Base-by-base conservation (phyloP, 1,140 invertebrate species). In the Belonocnema kinseyi region DNA sequence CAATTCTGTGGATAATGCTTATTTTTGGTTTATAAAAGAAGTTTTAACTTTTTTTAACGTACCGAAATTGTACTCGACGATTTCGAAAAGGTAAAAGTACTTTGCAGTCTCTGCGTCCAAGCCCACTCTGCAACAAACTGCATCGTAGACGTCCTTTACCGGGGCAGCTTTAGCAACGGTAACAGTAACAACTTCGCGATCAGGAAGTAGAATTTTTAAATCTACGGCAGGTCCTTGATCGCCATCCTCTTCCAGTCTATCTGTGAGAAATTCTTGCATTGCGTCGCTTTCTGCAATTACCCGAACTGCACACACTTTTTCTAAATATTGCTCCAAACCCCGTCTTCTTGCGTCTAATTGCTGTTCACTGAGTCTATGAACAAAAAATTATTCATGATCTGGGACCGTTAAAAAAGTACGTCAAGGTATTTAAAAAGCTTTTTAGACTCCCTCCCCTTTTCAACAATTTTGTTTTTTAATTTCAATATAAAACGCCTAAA, bases 41-140 rank as follows among this genome's bases (percentile, higher is more conserved):
- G 2, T 21, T n/a, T 16, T 12, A 5, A 75, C 50, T 21, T 58
- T 61, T 58, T 21, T 14, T 16, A 40, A 26, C 92, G 93, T 89
- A 97, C 96, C 97, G 91, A 98, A 98, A 92, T 97, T 97, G 88
- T 98, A 98, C 87, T 99, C 98, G 70, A 99, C 97, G 85, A 99
- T 99, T 93, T 99, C 98, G 93, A 99, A 99, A 46, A 99, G 93
- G 86, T 98, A 98, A 93, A 99, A 99, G 92, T 97, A 98, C 87
- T 96, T 95, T 51, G 97, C 94, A 70, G 96, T 95, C 77, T 96
- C 95, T 74, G 95, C 94, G 51, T 94, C 94, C 77, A 99, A 92
- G 33, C 94, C 94, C 72, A 99, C 96, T 91, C 97, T 97, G 74
- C 96, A 94, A 75, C 97, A 95, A n/a, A 99, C 95, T 3, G 95